Evolutionary conservation across 2,797 vertebrate species (phyloP).

Genomic region (Acanthurus lineatus): DNA sequence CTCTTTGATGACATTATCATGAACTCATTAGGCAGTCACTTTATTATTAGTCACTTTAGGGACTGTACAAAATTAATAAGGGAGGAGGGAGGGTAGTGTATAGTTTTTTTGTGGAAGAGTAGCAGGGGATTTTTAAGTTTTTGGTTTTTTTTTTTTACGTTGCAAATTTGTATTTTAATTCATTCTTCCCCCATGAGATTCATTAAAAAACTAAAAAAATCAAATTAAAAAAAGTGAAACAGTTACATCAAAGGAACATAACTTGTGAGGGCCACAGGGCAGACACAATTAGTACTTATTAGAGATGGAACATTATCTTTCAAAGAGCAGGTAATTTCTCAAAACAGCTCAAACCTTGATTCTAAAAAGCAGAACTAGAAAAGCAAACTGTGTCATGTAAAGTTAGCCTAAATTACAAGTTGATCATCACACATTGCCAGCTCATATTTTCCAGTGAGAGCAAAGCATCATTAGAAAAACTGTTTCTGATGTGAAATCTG

Average conservation of each 20-base stretch:
- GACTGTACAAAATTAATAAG: neutral
- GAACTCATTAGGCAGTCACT: neutral
- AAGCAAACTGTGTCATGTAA: neutral
- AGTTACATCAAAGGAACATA: neutral
- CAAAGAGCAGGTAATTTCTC: neutral
- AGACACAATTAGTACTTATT: neutral
- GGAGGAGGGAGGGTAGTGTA: neutral
- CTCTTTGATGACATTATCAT: slow-evolving; percentile 23
- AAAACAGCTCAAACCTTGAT: neutral
- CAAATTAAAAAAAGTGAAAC: neutral
- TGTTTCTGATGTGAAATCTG: neutral
- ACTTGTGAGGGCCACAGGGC: neutral
- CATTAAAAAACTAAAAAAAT: neutral
- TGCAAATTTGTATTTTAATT: neutral
- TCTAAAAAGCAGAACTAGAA: neutral
- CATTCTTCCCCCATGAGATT: neutral
- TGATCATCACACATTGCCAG: neutral
- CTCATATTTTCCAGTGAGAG: neutral
- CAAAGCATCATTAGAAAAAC: too few relatives aligned
- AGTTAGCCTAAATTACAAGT: neutral
- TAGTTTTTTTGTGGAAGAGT: neutral
- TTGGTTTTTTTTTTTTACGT: neutral
- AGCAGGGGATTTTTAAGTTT: neutral
- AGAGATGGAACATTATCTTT: slow-evolving; percentile 6
- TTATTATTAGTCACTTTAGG: slow-evolving; percentile 18